Base-by-base conservation (phyloP, 2,113 vertebrate species). In the Lathamus discolor region DNA sequence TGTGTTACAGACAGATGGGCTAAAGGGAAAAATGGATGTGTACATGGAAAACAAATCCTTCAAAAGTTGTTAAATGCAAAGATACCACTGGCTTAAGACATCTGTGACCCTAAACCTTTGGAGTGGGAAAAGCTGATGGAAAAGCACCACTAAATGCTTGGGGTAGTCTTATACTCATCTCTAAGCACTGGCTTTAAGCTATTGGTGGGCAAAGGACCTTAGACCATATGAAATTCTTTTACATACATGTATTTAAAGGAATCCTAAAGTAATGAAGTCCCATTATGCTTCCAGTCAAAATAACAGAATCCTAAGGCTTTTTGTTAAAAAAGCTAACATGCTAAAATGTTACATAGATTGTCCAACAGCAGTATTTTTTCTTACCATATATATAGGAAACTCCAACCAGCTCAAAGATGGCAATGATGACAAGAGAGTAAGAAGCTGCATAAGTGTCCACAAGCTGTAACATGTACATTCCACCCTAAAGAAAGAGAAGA, bases 401-500 rank as follows among this genome's bases (percentile, higher is more conserved):
- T 68, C 99, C 99, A 87, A 99, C 97, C 8, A 99, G 98, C 95
- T 99, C 98, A 27, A 98, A 99, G 67, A 99, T 99, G 74, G 98
- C 99, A 28, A 99, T 99, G 91, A 99, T 99, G 92, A 99, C 98
- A 1, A 99, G 98, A 52, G 99, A 99, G 10, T 99, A 99, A 63
- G 99, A 99, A 39, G 99, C 99, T 49, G 99, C 99, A 0, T 98
- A 99, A 0, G 98, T 99, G 86, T 99, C 99, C 95, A 99, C 98
- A 24, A 99, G 98, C 95, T 99, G 98, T n/a, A 99, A 97, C 98
- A 99, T 99, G 70, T 99, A 99, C 96, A 99, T 99, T 37, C 98
- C 98, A 93, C 98, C 98, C 99, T 99, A 90, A 76, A 27, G 48
- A 17, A 43, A 78, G 91, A 95, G 90, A 72, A 69, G 28, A 35